A percentile compares a stretch with the other conserved stretches of the same genome.
These are phyloP conservation scores for Cyprinella venusta DNA, from an alignment of 2,797 vertebrate species.

Conservation along the genomic window DNA sequence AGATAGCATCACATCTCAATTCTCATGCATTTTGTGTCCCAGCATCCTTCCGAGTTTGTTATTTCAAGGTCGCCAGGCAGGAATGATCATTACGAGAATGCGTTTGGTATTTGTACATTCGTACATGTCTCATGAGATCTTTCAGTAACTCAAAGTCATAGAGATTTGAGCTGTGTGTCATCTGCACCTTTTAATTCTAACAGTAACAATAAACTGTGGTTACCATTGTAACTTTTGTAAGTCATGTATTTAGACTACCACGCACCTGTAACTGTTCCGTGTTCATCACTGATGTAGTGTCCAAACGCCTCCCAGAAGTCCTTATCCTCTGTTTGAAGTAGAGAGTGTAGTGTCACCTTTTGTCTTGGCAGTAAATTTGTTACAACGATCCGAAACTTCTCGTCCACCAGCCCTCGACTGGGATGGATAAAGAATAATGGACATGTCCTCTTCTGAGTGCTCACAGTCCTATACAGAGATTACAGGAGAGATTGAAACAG, in stretches of 20 bases:
- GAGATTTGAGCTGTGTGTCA: too few relatives aligned
- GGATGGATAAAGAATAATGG: conserved; percentile 48
- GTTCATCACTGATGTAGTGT: conserved; percentile 54
- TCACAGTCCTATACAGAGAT: not conserved
- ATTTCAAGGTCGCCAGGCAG: too few relatives aligned
- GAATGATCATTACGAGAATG: too few relatives aligned
- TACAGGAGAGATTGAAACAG: not conserved
- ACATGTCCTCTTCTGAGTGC: not conserved
- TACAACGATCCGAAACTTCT: conserved; percentile 52
- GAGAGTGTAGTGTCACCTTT: conserved; percentile 53
- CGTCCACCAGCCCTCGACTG: conserved; percentile 60
- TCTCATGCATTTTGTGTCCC: too few relatives aligned
- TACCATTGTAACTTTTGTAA: not conserved
- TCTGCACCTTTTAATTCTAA: too few relatives aligned
- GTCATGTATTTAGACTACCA: not conserved
- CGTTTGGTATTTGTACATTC: too few relatives aligned
- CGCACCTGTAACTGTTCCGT: conserved; percentile 47
- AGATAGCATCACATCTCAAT: too few relatives aligned
- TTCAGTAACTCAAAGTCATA: too few relatives aligned
- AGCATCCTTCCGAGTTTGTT: too few relatives aligned
- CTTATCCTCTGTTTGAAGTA: conserved; percentile 58
- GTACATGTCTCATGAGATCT: too few relatives aligned
- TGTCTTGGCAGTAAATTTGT: conserved; percentile 53
- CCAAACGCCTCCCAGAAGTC: conserved; percentile 57
- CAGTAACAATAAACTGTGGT: not conserved